phyloP scores from a whole-genome alignment of 37 sponge, comb jelly and placozoan species.

The Geodia barretti region DNA sequence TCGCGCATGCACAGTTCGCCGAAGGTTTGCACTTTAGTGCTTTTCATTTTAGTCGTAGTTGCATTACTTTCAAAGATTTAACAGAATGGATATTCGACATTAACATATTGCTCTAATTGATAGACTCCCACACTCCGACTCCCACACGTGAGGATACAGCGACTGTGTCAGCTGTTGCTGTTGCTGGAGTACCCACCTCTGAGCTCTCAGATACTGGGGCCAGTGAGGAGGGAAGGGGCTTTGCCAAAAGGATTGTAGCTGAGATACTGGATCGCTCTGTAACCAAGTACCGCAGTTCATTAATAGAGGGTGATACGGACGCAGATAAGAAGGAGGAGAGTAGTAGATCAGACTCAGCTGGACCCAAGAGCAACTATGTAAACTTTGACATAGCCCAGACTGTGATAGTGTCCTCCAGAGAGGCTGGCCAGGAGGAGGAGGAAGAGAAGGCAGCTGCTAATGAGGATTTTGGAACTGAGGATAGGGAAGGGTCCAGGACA shows the following conservation, averaged over 20 bases:
- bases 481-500: not conserved
- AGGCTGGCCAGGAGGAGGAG: not conserved
- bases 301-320: not conserved
- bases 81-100: too few species aligned
- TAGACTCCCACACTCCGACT: too few species aligned
- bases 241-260: slow-evolving; percentile 33
- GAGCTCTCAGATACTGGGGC: not conserved
- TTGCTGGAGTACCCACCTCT: too few species aligned
- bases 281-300: not conserved
- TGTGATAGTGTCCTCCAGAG: slow-evolving; percentile 8
- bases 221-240: not conserved
- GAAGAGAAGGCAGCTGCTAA: not conserved
- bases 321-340: not conserved
- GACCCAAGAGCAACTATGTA: slow-evolving; percentile 50
- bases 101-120: too few species aligned
- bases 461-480: too few species aligned
- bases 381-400: slow-evolving; percentile 64
- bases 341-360: too few species aligned
- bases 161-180: too few species aligned
- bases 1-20: too few species aligned
- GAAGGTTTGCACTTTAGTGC: too few species aligned
- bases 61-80: too few species aligned
- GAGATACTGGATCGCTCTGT: slow-evolving; percentile 30
- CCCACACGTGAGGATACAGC: too few species aligned
- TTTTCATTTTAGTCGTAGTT: too few species aligned